phyloP scores from a whole-genome alignment of 2,888 invertebrate species.

The Athripsodes cinereus region DNA sequence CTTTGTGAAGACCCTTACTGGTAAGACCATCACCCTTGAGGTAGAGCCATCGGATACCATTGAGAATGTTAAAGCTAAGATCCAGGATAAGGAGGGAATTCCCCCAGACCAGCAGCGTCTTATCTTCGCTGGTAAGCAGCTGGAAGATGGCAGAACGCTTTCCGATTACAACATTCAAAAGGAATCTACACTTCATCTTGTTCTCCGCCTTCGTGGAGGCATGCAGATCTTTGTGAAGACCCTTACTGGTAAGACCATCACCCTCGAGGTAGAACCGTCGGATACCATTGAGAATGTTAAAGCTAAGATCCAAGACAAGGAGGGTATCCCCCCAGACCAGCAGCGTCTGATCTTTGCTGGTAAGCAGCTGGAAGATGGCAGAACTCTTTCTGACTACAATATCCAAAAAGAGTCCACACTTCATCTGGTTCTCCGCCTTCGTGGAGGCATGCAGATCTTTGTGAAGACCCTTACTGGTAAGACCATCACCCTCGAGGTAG shows the following conservation, averaged over 20 bases:
- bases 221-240: constrained; percentile 60
- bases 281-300: constrained; percentile 60
- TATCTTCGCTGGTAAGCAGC: constrained; percentile 63
- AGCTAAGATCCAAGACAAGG: constrained; percentile 50
- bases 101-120: constrained; percentile 57
- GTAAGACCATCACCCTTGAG: constrained; percentile 31
- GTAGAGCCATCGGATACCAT: constrained; percentile 57
- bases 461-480: constrained; percentile 53
- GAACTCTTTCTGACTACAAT: constrained; percentile 89
- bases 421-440: constrained; percentile 79
- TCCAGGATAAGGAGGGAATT: constrained; percentile 52
- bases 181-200: constrained; percentile 55
- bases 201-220: constrained; percentile 54
- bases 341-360: constrained; percentile 91
- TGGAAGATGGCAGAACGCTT: constrained; percentile 63
- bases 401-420: constrained; percentile 92
- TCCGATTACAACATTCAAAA: constrained; percentile 65
- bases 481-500: constrained; percentile 50
- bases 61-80: constrained; percentile 58
- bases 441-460: constrained; percentile 79
- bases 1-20: constrained; percentile 19
- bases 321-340: constrained; percentile 69
- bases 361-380: constrained; percentile 92
- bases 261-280: constrained; percentile 50
- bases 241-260: constrained; percentile 54